Evolutionary conservation across 2,797 vertebrate species (phyloP), one percentile per base, ranked within the genome.

Genomic region (Characodon lateralis): DNA sequence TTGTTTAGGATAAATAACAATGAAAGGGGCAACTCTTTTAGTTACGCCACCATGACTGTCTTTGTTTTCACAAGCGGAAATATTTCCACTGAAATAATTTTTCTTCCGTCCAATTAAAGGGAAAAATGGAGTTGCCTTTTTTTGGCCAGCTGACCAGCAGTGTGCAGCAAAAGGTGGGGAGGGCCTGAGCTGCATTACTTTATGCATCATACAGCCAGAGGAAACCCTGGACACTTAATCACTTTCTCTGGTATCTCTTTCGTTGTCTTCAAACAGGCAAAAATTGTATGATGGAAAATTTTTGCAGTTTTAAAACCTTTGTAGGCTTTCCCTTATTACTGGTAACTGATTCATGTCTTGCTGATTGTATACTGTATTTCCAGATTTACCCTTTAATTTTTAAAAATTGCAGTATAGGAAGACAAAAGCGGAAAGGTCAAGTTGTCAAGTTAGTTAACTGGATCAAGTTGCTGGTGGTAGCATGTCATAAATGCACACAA

Each of bases 331-430:
- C 16, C 3, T 24, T 43, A 68, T n/a, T 6, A 43, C 14, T 2
- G 41, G 12, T 7, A 26, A 46, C 13, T n/a, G 24, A 5, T 14
- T 24, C 12, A 14, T 41, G 20, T 41, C 20, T 66, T 10, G 35
- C 3, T 69, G 41, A 43, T n/a, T n/a, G 39, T 24, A 1, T 8
- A n/a, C 65, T 66, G 39, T 5, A 46, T 43, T 24, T 43, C 22
- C 65, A 68, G 22, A 43, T 68, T n/a, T 39, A 65, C 16, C 31
- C 61, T 65, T 65, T 69, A 66, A 66, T 66, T 31, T 24, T 24
- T 41, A 66, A 41, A 35, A 10, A 24, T 22, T 66, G 35, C 20
- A 6, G 63, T 9, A 24, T 41, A 41, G 35, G 63, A 41, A 39
- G 16, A 63, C 28, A 8, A 35, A 20, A 65, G 63, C 39, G 43